Conservation (phyloP, 2,888 invertebrate genomes). For the Ichneumoninae sp. region DNA sequence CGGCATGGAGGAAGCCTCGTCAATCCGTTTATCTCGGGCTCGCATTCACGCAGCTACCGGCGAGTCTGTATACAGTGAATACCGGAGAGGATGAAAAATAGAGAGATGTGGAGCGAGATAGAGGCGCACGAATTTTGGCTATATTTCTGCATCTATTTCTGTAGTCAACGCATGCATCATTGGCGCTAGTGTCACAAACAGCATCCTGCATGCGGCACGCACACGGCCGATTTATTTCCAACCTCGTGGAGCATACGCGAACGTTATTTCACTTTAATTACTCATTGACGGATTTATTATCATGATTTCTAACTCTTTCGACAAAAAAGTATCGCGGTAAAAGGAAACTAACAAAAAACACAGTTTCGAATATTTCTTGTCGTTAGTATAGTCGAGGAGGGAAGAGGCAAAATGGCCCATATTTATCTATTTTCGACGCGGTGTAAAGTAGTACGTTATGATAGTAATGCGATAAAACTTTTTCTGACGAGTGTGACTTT, state of each 20-base stretch:
- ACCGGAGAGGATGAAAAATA: neutral
- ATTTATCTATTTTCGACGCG: too few relatives aligned
- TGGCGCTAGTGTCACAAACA: neutral
- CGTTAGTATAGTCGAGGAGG: too few relatives aligned
- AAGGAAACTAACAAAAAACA: neutral
- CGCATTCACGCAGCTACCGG: slow-evolving; percentile 9
- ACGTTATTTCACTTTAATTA: neutral
- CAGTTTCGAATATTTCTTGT: neutral
- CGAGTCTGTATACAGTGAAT: neutral
- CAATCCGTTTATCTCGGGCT: slow-evolving; percentile 23
- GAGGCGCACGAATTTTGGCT: slow-evolving; percentile 2
- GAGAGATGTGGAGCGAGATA: neutral
- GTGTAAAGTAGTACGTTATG: too few relatives aligned
- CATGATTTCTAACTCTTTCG: neutral
- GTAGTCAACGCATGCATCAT: slow-evolving; percentile 13
- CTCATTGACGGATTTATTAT: neutral
- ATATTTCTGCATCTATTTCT: slow-evolving; percentile 2
- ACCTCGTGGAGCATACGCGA: neutral
- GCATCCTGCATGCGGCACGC: neutral
- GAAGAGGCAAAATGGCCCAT: too few relatives aligned
- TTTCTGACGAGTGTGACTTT: too few relatives aligned
- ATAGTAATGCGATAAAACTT: too few relatives aligned
- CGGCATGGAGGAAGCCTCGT: slow-evolving; percentile 9
- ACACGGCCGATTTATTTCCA: neutral
- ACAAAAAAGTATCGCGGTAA: neutral